A percentile compares a stretch with the other conserved stretches of the same genome.
Evolutionary conservation across 1,140 invertebrate species (phyloP).

Genomic region (Ceratoteleas bidentatus): DNA sequence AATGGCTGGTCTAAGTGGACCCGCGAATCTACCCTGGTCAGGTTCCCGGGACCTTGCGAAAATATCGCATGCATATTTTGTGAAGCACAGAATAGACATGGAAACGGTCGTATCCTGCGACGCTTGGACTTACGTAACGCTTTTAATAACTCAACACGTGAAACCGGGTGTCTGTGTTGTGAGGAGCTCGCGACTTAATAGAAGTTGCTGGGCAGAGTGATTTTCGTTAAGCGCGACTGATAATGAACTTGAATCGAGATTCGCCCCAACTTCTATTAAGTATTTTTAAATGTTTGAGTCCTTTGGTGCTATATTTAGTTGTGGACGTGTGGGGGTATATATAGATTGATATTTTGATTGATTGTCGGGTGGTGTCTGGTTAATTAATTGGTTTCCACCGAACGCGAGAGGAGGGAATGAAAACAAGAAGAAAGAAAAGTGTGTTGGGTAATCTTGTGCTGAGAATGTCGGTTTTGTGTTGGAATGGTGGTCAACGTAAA

Average conservation of each 20-base stretch:
- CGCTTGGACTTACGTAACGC: conserved; percentile 23
- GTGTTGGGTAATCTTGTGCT: too few relatives aligned
- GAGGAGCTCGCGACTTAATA: too few relatives aligned
- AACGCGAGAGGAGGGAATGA: too few relatives aligned
- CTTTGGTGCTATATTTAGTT: background rate
- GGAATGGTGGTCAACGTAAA: too few relatives aligned
- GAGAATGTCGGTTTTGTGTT: too few relatives aligned
- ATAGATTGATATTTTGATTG: background rate
- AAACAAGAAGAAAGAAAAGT: too few relatives aligned
- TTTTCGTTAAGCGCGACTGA: background rate
- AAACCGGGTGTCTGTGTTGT: too few relatives aligned
- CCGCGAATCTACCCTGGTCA: too few relatives aligned
- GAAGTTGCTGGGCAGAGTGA: background rate
- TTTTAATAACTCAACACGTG: conserved; percentile 2
- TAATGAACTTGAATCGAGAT: background rate
- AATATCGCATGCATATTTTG: conserved; percentile 57
- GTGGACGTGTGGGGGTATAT: background rate
- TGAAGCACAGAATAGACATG: conserved; percentile 61
- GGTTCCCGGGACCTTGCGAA: background rate
- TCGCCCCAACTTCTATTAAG: too few relatives aligned
- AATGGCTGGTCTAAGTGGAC: too few relatives aligned
- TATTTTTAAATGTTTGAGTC: too few relatives aligned
- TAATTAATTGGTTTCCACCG: background rate
- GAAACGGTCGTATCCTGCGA: conserved; percentile 30
- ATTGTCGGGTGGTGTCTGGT: background rate